These are phyloP conservation scores for Bombycilla garrulus DNA, from an alignment of 2,113 vertebrate species.

Conservation along the genomic window DNA sequence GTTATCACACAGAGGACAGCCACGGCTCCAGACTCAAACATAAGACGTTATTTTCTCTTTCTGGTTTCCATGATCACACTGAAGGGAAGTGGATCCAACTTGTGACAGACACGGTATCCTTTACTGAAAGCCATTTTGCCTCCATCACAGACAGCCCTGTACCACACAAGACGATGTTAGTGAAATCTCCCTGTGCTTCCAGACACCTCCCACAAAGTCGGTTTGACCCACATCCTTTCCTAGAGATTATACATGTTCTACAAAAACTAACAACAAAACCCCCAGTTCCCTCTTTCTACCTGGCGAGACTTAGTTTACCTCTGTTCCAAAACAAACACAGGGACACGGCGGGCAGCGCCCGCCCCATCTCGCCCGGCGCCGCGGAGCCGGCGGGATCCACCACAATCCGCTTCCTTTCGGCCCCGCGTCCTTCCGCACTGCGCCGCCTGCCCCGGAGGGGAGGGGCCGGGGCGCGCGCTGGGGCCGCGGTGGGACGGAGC, in stretches of 20 bases:
- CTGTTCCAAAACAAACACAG: neutral
- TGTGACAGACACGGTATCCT: constrained; percentile 95
- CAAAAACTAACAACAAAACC: neutral
- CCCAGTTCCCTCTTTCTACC: neutral
- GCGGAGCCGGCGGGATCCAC: constrained; percentile 30
- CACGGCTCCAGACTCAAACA: constrained; percentile 96
- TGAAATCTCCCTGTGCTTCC: neutral
- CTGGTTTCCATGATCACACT: constrained; percentile 93
- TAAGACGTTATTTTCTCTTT: constrained; percentile 90
- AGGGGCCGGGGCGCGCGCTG: too few species aligned
- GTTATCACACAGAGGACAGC: constrained; percentile 86
- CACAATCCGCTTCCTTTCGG: constrained; percentile 64
- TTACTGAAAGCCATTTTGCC: constrained; percentile 96
- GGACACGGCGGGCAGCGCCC: too few species aligned
- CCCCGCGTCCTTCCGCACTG: constrained; percentile 70
- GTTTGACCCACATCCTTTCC: neutral
- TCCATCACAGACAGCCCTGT: constrained; percentile 50
- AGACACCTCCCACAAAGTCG: neutral
- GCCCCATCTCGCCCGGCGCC: neutral
- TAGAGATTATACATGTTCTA: neutral
- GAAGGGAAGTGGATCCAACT: constrained; percentile 93
- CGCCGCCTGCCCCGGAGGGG: constrained; percentile 49
- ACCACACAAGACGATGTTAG: constrained; percentile 30
- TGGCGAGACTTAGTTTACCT: neutral
- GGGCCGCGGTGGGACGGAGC: too few species aligned